Evolutionary conservation across 2,888 invertebrate species (phyloP), one percentile per base, ranked within the genome.

Genomic region (Dermolepida albohirtum): DNA sequence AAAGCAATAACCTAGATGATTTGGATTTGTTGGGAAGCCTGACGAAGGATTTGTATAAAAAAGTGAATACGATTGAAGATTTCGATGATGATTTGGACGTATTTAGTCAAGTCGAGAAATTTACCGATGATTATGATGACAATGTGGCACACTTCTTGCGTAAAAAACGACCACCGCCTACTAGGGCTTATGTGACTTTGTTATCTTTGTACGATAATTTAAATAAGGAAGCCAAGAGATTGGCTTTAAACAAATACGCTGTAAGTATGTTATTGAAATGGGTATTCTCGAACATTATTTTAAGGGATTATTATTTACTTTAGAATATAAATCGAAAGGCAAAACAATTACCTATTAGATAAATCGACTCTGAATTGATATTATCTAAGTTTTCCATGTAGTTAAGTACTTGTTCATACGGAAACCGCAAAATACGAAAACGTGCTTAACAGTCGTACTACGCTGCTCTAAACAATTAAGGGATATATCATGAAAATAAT

Each of bases 181-280:
- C 87, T 0, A 82, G 84, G 0, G 86, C 90, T 0, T 88, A 89
- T 68, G 83, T 89, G 57, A 85, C 89, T 52, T 79, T 90, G 55
- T 78, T 89, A 67, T 81, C 87, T 17, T 78, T 90, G 34, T 90
- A 90, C 76, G 90, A 90, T 73, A 83, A 87, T 5, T 75, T 90
- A 55, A 90, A 89, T 77, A 87, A 90, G 71, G 90, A 90, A 69
- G 87, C 90, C 0, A 90, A 90, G 77, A 87, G 84, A 67, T 86
- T 89, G 73, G 86, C 86, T 40, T 83, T 89, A 5, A 88, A 87
- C 4, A 89, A 89, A 74, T 90, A 85, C 73, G 84, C 85, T 70
- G 89, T 89, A 78, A 86, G 86, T 84, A 40, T 14, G 6, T 29
- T 29, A n/a, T 22, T 22, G 4, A 22, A 22, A 22, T n/a, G n/a